phyloP scores from a whole-genome alignment of 2,797 vertebrate genomes.

The Xyrichtys novacula region DNA sequence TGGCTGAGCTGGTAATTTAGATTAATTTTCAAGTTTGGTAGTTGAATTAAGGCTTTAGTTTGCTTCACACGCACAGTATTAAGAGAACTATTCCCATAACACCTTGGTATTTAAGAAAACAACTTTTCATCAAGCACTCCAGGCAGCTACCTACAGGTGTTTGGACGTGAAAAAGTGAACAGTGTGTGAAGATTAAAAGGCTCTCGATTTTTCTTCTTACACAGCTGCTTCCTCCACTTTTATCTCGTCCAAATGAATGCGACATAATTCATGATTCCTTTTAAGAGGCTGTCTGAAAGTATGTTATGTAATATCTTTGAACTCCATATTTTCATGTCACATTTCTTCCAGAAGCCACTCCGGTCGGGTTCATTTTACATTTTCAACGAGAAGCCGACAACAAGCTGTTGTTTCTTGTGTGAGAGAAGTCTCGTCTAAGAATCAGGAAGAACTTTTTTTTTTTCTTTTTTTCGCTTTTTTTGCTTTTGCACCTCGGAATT shows the following conservation, averaged over 20 bases:
- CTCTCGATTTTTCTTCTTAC: too few species aligned
- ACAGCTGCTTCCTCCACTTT: too few species aligned
- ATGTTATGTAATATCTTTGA: background rate
- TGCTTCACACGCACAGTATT: slow-evolving; percentile 6
- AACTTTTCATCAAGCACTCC: too few species aligned
- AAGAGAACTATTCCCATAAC: too few species aligned
- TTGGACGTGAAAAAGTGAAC: background rate
- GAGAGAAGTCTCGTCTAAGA: background rate
- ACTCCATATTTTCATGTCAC: background rate
- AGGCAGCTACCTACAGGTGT: background rate
- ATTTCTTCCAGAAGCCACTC: background rate
- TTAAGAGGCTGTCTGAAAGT: background rate
- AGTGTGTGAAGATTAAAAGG: too few species aligned
- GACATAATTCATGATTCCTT: background rate
- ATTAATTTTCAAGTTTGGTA: background rate
- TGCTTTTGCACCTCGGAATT: slow-evolving; percentile 26
- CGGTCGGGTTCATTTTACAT: background rate
- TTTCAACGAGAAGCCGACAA: background rate
- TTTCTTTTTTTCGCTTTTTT: background rate
- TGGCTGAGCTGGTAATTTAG: too few species aligned
- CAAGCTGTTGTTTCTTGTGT: background rate
- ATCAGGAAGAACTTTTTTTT: background rate
- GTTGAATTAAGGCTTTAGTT: background rate
- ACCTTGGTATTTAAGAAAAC: too few species aligned
- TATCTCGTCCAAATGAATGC: background rate